These are phyloP conservation scores for Nebria brevicollis DNA, from an alignment of 2,888 invertebrate genomes.

Conservation along the genomic window DNA sequence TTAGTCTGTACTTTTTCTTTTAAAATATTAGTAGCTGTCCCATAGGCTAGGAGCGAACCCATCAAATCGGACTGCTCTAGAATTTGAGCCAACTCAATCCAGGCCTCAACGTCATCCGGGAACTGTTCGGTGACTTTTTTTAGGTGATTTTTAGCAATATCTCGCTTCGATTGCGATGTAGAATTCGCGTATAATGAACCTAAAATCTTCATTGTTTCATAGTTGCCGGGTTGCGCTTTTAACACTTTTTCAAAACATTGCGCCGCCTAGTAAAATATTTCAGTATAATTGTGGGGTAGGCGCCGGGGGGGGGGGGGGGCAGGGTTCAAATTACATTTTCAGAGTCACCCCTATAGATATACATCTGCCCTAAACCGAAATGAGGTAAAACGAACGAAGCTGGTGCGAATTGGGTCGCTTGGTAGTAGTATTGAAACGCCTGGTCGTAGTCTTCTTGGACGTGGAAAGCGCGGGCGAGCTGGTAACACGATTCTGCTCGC, in stretches of 20 bases:
- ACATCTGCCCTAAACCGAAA: conserved; percentile 99
- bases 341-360: conserved; percentile 94
- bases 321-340: conserved; percentile 76
- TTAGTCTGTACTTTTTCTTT: conserved; percentile 93
- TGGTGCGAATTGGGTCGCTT: conserved; percentile 97
- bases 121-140: conserved; percentile 96
- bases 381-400: conserved; percentile 95
- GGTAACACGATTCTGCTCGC: conserved; percentile 98
- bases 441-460: conserved; percentile 95
- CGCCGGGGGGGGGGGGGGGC: too few species aligned
- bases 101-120: conserved; percentile 98
- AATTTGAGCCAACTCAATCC: conserved; percentile 99
- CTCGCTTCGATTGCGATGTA: conserved; percentile 87
- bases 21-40: conserved; percentile 90
- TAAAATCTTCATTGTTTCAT: conserved; percentile 99
- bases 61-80: conserved; percentile 93
- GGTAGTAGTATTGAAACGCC: conserved; percentile 99
- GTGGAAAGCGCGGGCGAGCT: conserved; percentile 95
- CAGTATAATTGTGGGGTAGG: conserved; percentile 33
- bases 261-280: conserved; percentile 76
- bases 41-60: conserved; percentile 91
- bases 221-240: conserved; percentile 96
- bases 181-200: conserved; percentile 96
- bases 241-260: conserved; percentile 99
- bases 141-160: conserved; percentile 92